Base-by-base conservation (phyloP, 1,140 invertebrate species). In the Leptinotarsa texana region DNA sequence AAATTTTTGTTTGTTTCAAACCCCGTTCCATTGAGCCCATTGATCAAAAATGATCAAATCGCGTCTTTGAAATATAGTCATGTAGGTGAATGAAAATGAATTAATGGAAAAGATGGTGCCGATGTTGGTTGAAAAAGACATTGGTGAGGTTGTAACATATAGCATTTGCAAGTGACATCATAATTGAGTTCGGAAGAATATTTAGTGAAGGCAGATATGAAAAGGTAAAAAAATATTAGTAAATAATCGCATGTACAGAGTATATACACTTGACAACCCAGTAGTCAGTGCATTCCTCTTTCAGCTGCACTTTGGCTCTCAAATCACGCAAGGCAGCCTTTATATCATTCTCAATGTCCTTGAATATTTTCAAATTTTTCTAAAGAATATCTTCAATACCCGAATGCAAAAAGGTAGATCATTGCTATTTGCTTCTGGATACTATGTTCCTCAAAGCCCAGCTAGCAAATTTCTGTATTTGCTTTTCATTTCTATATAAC, bases 391-490 rank as follows among this genome's bases (percentile, higher is more conserved):
- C 88, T 82, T 96, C 94, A 13, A 92, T 88, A 2, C 93, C 93
- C 57, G 92, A 86, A 21, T 89, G 89, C 13, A 95, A 81, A 82
- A 96, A 94, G 77, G 90, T 89, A 6, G 87, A 80, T 69, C 90
- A 90, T 80, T 94, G 90, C 11, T 93, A 89, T 63, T 90, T 90
- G 80, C 90, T 93, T 70, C 95, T 86, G 0, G 93, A 91, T 0
- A 95, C 94, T 89, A 96, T 92, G 84, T 97, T 96, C 18, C 95
- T 87, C 24, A 96, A 90, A 1, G 94, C 94, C 91, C 93, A 94
- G 79, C 93, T 92, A 1, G 89, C 93, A 81, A 94, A 91, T 86
- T 92, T 92, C 89, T 94, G 90, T 0, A 96, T 90, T 70, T 84
- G 86, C 48, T 88, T 85, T 79, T 90, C 89, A 47, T 90, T 88